These are phyloP conservation scores for Agapornis roseicollis DNA, from an alignment of 2,113 vertebrate species.

Conservation along the genomic window DNA sequence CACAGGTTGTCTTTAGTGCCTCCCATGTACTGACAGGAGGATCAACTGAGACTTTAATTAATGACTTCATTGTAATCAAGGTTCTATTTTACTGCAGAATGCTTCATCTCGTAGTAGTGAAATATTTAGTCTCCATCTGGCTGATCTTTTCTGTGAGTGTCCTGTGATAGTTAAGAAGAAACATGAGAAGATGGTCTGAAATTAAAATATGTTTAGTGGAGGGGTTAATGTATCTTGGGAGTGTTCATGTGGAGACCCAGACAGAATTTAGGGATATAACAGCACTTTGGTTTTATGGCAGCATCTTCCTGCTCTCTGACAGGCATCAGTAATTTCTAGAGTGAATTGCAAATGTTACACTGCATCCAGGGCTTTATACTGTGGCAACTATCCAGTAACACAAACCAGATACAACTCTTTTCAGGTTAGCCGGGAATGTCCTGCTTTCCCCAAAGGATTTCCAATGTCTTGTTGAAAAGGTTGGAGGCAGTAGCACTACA, in stretches of 20 bases:
- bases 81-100: slow-evolving; percentile 55
- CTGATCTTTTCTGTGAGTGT: slow-evolving; percentile 52
- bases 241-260: not conserved
- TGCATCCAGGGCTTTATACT: slow-evolving; percentile 27
- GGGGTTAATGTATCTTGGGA: not conserved
- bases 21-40: slow-evolving; percentile 8
- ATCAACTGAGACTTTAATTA: slow-evolving; percentile 59
- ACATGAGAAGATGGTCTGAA: slow-evolving; percentile 24
- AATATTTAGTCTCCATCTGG: slow-evolving; percentile 72
- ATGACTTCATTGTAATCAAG: slow-evolving; percentile 67
- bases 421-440: slow-evolving; percentile 2
- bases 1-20: slow-evolving; percentile 23
- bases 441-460: slow-evolving; percentile 31
- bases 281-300: slow-evolving; percentile 24
- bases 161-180: slow-evolving; percentile 64
- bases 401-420: not conserved
- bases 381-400: not conserved
- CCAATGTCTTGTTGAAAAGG: slow-evolving; percentile 12
- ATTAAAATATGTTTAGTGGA: slow-evolving; percentile 1
- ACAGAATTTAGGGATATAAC: not conserved
- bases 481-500: slow-evolving; percentile 6
- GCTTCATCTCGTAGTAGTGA: slow-evolving; percentile 61
- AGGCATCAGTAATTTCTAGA: not conserved
- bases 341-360: not conserved
- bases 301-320: not conserved